phyloP scores from a whole-genome alignment of 2,113 vertebrate genomes.

The Prunella fulvescens region DNA sequence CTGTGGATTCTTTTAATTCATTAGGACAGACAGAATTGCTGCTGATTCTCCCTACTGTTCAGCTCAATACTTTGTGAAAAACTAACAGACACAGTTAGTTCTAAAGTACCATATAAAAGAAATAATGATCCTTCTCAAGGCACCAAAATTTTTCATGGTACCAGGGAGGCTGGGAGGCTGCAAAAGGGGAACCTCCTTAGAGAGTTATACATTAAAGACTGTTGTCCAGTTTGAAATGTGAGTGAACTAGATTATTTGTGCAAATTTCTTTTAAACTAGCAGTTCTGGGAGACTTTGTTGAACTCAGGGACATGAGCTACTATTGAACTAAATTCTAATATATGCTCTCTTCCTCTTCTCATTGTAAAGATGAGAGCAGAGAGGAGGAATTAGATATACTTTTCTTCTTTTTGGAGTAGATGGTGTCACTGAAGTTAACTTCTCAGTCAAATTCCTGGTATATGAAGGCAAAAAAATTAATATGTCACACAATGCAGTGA shows the following conservation, averaged over 20 bases:
- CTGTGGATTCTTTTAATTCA: background rate
- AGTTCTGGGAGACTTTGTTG: background rate
- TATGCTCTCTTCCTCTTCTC: background rate
- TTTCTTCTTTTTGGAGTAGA: background rate
- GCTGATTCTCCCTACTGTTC: background rate
- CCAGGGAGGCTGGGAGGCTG: background rate
- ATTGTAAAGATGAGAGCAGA: background rate
- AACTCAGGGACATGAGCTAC: background rate
- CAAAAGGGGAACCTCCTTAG: background rate
- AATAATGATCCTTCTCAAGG: background rate
- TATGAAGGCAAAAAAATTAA: background rate
- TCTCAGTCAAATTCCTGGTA: background rate
- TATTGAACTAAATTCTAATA: constrained; percentile 25
- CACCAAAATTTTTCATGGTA: background rate
- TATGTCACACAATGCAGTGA: background rate
- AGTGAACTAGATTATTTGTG: background rate
- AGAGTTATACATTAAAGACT: constrained; percentile 4
- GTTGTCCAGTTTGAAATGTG: background rate
- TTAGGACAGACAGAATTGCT: background rate
- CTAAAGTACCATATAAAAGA: background rate
- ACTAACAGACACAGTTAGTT: background rate
- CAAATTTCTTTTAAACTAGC: constrained; percentile 6
- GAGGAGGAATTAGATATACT: background rate
- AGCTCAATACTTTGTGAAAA: background rate
- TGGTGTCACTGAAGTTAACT: background rate